Base-by-base conservation (phyloP, 1,140 invertebrate species). In the Drosophila sulfurigaster region DNA sequence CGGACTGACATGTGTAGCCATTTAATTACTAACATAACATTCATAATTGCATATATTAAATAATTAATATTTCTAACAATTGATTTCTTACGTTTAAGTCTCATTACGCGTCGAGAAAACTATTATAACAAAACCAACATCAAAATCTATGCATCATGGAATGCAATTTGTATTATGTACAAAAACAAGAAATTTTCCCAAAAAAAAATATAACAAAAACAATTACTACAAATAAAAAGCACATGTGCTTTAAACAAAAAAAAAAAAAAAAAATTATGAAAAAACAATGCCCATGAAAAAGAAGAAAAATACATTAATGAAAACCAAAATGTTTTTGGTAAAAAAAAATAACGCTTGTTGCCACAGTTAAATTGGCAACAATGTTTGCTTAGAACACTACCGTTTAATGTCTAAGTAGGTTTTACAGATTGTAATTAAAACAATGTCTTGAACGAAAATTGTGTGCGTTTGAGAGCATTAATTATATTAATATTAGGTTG, bases 351-450 rank as follows among this genome's bases (percentile, higher is more conserved):
- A 56, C 59, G 64, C 63, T 78, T 78, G 73, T 80, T 87, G 76
- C 72, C 71, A 52, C 83, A 83, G 80, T 70, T 71, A 68, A 68
- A 30, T 71, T 45, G 45, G 58, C 73, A 75, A 58, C 41, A 60
- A 49, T 52, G 75, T 74, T 78, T 78, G 52, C 71, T 78, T 78
- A 78, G 70, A 63, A 74, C 62, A 73, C 75, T 68, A 78, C 63
- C 65, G 57, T 88, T 90, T 81, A 90, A 81, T 76, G 73, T 89
- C 77, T 89, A 89, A 89, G 86, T 89, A 89, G 85, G 85, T 90
- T 90, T 89, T 90, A 90, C 83, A 89, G 72, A 79, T 59, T 85
- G 74, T 83, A 78, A 89, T 89, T 89, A 81, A 75, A 76, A 38
- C 35, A 73, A 85, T 85, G 66, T 76, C 63, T 81, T 57, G 72